Evolutionary conservation across 2,113 vertebrate species (phyloP), one percentile per base, ranked within the genome.

Genomic region (Megaceryle maxima): DNA sequence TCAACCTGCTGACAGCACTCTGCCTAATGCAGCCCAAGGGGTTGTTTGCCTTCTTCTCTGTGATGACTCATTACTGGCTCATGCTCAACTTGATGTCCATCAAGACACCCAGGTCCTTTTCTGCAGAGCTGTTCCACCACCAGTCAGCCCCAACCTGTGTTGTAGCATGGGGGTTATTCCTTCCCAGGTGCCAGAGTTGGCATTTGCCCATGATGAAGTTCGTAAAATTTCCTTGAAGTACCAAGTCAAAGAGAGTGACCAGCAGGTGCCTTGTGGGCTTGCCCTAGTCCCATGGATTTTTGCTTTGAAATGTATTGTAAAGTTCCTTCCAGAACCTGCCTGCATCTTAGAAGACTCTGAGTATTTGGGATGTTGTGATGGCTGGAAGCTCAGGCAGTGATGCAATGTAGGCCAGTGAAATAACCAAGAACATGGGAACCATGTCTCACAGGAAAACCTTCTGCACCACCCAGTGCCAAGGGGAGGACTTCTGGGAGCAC

Each of bases 261-360:
- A 80, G 35, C 26, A 64, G 39, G 16, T 43, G 16, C 25, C n/a
- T 75, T 41, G 13, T 72, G 57, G 29, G 24, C 19, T 69, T 94
- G 37, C 13, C 39, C 0, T 1, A 19, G 46, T 87, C 29, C 44
- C 9, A 16, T 29, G n/a, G 41, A 66, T 25, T 74, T 92, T 33
- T 68, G 22, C 33, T 76, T 69, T 64, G 10, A 39, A 66, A 70
- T n/a, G 22, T 31, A 44, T 83, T 84, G 55, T 13, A 57, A 89
- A 59, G 37, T 74, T 46, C 11, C 12, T 74, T 74, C 41, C 19
- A 69, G 37, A 31, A 46, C 13, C 28, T 83, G 24, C 33, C 11
- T 51, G 20, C 8, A 10, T 31, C 37, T 73, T 48, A 37, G 11
- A 0, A 0, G 4, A 4, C 18, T 66, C 29, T 68, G 28, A 13